Base-by-base conservation (phyloP, 2,797 vertebrate species). In the Scarus forsteni region DNA sequence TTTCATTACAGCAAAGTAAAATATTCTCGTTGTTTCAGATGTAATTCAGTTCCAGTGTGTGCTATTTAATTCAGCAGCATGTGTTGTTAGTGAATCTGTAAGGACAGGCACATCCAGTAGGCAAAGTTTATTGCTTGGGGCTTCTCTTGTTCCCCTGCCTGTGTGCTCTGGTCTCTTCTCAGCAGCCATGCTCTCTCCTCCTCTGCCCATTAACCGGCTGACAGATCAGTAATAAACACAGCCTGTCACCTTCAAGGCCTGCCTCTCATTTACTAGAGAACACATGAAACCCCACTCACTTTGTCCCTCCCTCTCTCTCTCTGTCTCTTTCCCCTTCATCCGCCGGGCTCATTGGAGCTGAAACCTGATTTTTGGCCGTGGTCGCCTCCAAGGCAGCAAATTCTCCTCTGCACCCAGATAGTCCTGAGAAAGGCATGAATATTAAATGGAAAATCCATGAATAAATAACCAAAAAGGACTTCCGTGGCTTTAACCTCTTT, bases 141-240 rank as follows among this genome's bases (percentile, higher is more conserved):
- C 81, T 84, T 60, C 66, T 80, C 60, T 59, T 48, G 73, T 72
- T 86, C 79, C 74, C 81, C 84, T 81, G 82, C 61, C 78, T 82
- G 77, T 77, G 83, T 79, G 84, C 77, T 83, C 66, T 78, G 69
- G 71, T 87, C 81, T 88, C 85, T 79, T 60, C 86, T 85, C 81
- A 77, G 60, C 81, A 84, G 86, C 88, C 84, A 72, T 77, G 66
- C 75, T 79, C 83, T 79, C 85, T 53, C 77, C 88, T 90, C 87
- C 85, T 89, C 87, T 91, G 84, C 91, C 91, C 92, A 95, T 95
- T 94, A 94, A 93, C 92, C 85, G 92, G 88, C 90, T 94, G 94
- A 95, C 92, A 95, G 93, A 94, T 93, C 93, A 91, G 93, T 94
- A 95, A 95, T 94, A 94, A 95, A 95, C 93, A 94, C 93, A 93